Percentiles rank a stretch among this genome's conserved stretches.
Evolutionary conservation across 1,140 invertebrate genomes (phyloP).

Genomic region (Zaprionus lachaisei): DNA sequence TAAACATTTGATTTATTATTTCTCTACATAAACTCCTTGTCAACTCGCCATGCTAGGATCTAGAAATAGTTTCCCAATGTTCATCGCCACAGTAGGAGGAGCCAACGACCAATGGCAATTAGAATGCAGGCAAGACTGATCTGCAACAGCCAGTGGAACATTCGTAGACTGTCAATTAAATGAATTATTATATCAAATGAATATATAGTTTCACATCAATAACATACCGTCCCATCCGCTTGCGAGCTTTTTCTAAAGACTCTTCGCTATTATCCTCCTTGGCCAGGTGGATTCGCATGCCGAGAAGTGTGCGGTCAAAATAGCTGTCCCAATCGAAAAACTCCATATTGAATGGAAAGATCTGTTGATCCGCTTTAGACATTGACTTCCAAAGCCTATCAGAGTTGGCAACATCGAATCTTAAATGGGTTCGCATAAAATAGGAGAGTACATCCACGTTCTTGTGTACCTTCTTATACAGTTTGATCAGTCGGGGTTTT

Average conservation of each 20-base stretch:
- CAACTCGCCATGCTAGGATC: too few relatives aligned
- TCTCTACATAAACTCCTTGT: too few relatives aligned
- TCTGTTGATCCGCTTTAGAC: constrained; percentile 86
- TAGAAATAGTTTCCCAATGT: background rate
- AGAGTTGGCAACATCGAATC: constrained; percentile 88
- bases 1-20: too few relatives aligned
- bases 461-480: constrained; percentile 89
- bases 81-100: background rate
- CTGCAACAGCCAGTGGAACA: background rate
- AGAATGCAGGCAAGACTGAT: background rate
- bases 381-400: constrained; percentile 87
- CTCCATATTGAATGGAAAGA: constrained; percentile 89
- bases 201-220: background rate
- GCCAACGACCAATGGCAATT: background rate
- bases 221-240: constrained; percentile 25
- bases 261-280: constrained; percentile 87
- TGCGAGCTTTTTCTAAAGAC: constrained; percentile 85
- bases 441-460: constrained; percentile 88
- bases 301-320: constrained; percentile 86
- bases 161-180: background rate
- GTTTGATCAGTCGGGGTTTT: constrained; percentile 85
- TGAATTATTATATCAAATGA: background rate
- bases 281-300: constrained; percentile 88
- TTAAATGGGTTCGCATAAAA: constrained; percentile 88
- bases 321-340: constrained; percentile 88